phyloP scores from a whole-genome alignment of 2,888 invertebrate genomes.

The Nipponacmea schrenckii region DNA sequence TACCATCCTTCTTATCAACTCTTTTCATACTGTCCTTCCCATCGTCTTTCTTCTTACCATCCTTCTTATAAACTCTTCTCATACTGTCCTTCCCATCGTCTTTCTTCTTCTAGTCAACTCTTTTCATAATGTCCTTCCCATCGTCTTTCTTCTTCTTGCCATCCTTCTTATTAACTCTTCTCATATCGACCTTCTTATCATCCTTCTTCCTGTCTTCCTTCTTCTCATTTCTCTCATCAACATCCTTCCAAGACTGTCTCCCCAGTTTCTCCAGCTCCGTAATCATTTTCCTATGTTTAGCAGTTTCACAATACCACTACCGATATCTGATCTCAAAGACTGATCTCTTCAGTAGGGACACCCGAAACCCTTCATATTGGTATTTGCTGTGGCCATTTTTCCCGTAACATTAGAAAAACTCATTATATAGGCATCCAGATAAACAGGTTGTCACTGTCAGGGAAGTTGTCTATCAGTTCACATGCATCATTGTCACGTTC shows the following conservation, averaged over 20 bases:
- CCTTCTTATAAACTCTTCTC: too few species aligned
- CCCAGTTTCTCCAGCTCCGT: background rate
- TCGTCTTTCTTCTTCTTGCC: too few species aligned
- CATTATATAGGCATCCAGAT: background rate
- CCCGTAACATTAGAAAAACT: background rate
- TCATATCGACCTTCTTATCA: background rate
- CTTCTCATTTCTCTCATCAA: background rate
- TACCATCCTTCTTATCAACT: too few species aligned
- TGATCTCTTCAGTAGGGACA: background rate
- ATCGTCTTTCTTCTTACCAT: too few species aligned
- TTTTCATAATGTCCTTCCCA: too few species aligned
- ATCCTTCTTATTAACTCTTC: background rate
- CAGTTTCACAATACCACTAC: background rate
- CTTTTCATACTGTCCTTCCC: too few species aligned
- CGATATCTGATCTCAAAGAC: background rate
- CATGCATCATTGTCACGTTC: too few species aligned
- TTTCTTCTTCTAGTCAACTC: too few species aligned
- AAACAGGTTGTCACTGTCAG: too few species aligned
- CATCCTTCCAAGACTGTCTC: background rate
- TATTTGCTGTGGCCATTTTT: background rate
- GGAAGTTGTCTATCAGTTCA: too few species aligned
- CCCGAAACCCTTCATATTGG: background rate
- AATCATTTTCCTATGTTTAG: background rate
- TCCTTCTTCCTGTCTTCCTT: background rate
- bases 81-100: too few species aligned